Evolutionary conservation across 2,888 invertebrate species (phyloP).

Genomic region (Orchesellides sinensis): DNA sequence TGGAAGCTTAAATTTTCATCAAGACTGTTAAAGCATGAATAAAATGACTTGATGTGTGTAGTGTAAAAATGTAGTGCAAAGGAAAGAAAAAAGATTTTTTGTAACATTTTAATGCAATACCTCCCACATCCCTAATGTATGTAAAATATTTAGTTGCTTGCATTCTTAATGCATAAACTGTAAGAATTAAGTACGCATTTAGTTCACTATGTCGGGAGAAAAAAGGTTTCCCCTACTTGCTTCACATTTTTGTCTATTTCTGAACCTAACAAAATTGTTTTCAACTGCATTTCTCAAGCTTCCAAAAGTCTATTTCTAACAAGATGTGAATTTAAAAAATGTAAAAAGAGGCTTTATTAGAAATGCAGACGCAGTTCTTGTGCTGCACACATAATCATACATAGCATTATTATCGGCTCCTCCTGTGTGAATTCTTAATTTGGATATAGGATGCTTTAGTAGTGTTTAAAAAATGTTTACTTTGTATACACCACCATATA

Average conservation of each 20-base stretch:
- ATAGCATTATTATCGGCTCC: constrained; percentile 2
- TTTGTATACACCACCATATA: constrained; percentile 10
- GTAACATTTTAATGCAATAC: too few species aligned
- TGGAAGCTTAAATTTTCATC: too few species aligned
- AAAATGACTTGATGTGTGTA: too few species aligned
- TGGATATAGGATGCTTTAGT: constrained; percentile 14
- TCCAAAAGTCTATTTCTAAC: constrained; percentile 7
- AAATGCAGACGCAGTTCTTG: constrained; percentile 20
- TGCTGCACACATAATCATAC: neutral
- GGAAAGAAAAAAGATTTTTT: too few species aligned
- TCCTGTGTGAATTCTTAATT: constrained; percentile 8
- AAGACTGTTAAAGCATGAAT: too few species aligned
- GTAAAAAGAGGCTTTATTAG: constrained; percentile 1
- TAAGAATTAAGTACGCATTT: too few species aligned
- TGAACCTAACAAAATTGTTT: constrained; percentile 21
- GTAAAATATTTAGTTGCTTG: too few species aligned
- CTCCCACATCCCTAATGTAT: too few species aligned
- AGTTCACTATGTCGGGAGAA: too few species aligned
- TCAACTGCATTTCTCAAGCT: constrained; percentile 18
- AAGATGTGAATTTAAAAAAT: constrained; percentile 30
- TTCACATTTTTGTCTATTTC: constrained; percentile 46
- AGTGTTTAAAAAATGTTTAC: constrained; percentile 15
- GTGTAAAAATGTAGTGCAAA: too few species aligned
- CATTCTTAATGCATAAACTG: too few species aligned
- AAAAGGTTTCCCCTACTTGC: constrained; percentile 3